A percentile compares a stretch with the other conserved stretches of the same genome.
These are phyloP conservation scores for Campoplex capitator DNA, from an alignment of 2,888 invertebrate genomes.

Conservation along the genomic window DNA sequence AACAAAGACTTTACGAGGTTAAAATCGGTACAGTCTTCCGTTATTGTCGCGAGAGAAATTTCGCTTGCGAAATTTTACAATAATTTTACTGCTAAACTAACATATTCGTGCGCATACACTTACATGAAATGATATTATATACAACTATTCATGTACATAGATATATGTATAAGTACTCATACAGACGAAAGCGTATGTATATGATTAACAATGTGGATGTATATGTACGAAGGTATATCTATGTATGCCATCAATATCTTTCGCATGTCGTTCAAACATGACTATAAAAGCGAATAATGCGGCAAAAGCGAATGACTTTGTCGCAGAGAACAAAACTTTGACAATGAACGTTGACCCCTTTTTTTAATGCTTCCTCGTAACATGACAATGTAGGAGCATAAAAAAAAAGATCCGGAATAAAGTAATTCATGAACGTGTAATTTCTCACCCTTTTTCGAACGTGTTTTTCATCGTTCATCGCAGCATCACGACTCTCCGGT, in stretches of 20 bases:
- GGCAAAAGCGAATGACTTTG: slow-evolving; percentile 13
- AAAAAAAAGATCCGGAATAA: neutral
- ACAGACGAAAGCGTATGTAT: neutral
- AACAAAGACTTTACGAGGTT: slow-evolving; percentile 21
- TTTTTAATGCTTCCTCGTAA: neutral
- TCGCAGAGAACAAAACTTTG: slow-evolving; percentile 29
- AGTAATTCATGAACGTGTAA: neutral
- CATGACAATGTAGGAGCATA: neutral
- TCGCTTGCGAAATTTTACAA: slow-evolving; percentile 7
- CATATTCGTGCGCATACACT: neutral
- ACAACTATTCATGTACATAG: neutral
- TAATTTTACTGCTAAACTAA: slow-evolving; percentile 11
- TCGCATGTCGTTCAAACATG: slow-evolving; percentile 58
- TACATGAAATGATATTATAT: neutral
- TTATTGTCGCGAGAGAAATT: slow-evolving; percentile 46
- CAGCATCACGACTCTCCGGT: slow-evolving; percentile 64
- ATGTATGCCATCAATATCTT: slow-evolving; percentile 15
- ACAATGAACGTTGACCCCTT: slow-evolving; percentile 50
- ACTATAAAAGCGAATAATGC: slow-evolving; percentile 57
- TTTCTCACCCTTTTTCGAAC: slow-evolving; percentile 78
- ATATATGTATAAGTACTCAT: neutral
- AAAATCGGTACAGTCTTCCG: slow-evolving; percentile 4
- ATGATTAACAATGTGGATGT: neutral
- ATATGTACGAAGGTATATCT: neutral
- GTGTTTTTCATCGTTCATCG: slow-evolving; percentile 69